Evolutionary conservation across 2,113 vertebrate species (phyloP).

Genomic region (Oryzias woworae): DNA sequence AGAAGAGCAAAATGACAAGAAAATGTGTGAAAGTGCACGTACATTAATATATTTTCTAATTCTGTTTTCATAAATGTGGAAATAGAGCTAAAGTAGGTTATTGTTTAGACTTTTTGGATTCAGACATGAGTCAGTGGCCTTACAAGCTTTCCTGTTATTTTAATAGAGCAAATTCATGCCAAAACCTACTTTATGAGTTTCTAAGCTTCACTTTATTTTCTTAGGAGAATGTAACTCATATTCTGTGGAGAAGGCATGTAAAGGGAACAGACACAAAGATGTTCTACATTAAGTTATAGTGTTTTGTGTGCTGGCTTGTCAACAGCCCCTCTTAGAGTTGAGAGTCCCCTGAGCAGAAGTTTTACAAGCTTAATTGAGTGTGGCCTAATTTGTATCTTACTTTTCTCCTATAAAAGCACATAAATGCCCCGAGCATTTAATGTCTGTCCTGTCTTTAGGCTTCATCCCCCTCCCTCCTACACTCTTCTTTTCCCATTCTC

Average conservation of each 20-base stretch:
- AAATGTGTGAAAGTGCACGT: background rate
- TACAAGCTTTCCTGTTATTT: background rate
- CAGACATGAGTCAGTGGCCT: constrained; percentile 15
- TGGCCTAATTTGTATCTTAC: constrained; percentile 75
- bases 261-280: background rate
- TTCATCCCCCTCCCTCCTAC: constrained; percentile 49
- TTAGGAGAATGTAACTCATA: too few species aligned
- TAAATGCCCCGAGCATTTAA: constrained; percentile 67
- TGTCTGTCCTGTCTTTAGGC: constrained; percentile 63
- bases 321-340: constrained; percentile 65
- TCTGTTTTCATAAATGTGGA: constrained; percentile 14
- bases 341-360: constrained; percentile 68
- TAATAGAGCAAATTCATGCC: too few species aligned
- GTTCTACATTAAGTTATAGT: constrained; percentile 55
- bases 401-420: constrained; percentile 68
- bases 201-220: too few species aligned
- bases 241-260: background rate
- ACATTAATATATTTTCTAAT: constrained; percentile 6
- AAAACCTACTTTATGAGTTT: too few species aligned
- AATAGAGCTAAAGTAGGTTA: constrained; percentile 1
- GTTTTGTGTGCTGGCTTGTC: constrained; percentile 56
- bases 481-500: constrained; percentile 30
- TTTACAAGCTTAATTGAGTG: constrained; percentile 73
- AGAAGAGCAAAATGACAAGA: background rate
- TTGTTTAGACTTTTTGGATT: constrained; percentile 17